These are phyloP conservation scores for Castor canadensis DNA, from an alignment of 2,113 vertebrate species.

Conservation along the genomic window DNA sequence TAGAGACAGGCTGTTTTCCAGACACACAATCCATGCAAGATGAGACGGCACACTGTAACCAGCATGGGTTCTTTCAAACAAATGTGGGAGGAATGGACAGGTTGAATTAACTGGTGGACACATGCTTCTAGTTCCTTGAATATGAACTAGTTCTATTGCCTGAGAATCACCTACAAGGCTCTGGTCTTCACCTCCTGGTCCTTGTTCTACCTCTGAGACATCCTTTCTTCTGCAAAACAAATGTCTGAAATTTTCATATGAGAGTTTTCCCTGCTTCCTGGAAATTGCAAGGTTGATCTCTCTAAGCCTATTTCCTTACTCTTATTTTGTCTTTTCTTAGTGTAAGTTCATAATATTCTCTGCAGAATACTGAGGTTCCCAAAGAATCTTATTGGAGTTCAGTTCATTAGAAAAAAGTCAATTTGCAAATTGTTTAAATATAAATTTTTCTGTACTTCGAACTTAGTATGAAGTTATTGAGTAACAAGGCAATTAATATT, in stretches of 20 bases:
- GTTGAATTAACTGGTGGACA: background rate
- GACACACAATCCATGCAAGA: too few relatives aligned
- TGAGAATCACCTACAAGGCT: background rate
- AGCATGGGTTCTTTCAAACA: too few relatives aligned
- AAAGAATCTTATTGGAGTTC: background rate
- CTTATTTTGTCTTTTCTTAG: background rate
- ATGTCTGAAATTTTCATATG: background rate
- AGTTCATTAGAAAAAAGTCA: background rate
- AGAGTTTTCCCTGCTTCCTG: background rate
- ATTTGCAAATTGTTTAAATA: background rate
- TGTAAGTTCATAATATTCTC: too few relatives aligned
- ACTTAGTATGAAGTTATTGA: background rate
- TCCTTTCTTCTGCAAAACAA: background rate
- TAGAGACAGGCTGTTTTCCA: background rate
- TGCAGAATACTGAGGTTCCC: too few relatives aligned
- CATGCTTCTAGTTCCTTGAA: background rate
- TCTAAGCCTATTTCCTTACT: too few relatives aligned
- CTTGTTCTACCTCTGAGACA: background rate
- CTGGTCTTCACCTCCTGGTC: background rate
- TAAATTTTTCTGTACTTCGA: background rate
- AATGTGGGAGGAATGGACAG: background rate
- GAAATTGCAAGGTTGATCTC: background rate
- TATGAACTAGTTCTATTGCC: background rate
- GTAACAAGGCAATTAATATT: too few relatives aligned
- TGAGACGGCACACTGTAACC: too few relatives aligned